Evolutionary conservation across 1,140 invertebrate species (phyloP).

Genomic region (Drosophila tani): DNA sequence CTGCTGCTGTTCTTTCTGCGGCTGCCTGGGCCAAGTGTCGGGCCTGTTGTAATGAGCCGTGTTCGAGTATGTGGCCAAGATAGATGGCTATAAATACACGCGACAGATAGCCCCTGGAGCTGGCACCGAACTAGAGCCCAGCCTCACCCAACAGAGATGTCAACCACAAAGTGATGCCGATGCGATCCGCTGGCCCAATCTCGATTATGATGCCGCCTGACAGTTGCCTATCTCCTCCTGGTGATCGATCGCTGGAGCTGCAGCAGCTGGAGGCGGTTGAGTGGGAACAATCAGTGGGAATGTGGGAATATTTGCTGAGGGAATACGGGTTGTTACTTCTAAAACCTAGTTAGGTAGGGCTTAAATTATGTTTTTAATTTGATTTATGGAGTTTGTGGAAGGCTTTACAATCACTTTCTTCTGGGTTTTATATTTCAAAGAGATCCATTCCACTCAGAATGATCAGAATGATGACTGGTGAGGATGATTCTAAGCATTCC

Average conservation of each 20-base stretch:
- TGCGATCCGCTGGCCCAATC: slow-evolving; percentile 8
- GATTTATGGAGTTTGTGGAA: background rate
- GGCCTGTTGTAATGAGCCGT: slow-evolving; percentile 72
- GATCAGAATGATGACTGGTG: background rate
- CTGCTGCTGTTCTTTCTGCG: background rate
- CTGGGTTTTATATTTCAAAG: background rate
- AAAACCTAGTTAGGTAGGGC: too few relatives aligned
- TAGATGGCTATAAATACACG: slow-evolving; percentile 65
- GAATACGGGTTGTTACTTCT: too few relatives aligned
- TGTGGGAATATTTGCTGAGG: slow-evolving; percentile 5
- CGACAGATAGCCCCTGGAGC: slow-evolving; percentile 19
- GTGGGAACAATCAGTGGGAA: slow-evolving; percentile 1
- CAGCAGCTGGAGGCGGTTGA: slow-evolving; percentile 12
- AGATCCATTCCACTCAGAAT: background rate
- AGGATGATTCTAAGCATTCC: slow-evolving; percentile 7
- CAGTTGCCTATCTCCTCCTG: slow-evolving; percentile 22
- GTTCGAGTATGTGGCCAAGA: slow-evolving; percentile 32
- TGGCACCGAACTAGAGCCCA: background rate
- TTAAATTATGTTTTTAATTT: background rate
- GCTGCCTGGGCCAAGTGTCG: slow-evolving; percentile 62
- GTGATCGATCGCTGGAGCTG: slow-evolving; percentile 17
- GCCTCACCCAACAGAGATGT: slow-evolving; percentile 41
- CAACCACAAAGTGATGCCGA: slow-evolving; percentile 36
- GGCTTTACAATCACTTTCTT: background rate
- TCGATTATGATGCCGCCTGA: slow-evolving; percentile 43